Percentiles rank a stretch among this genome's conserved stretches.
Conservation (phyloP, 1,140 invertebrate species). For the Elymnias hypermnestra region DNA sequence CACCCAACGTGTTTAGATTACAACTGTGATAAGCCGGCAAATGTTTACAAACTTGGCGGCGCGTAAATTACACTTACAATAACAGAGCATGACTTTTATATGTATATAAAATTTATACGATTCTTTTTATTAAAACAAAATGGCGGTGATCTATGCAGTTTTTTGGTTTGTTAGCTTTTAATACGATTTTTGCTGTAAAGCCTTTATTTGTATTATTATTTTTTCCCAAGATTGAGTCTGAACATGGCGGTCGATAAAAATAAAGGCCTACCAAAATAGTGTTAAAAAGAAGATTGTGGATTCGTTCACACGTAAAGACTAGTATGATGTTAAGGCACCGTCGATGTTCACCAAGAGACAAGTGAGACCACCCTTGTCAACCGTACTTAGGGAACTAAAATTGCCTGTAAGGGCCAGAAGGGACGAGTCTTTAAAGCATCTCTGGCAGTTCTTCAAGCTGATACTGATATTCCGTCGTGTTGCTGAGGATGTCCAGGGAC, state of each 20-base stretch:
- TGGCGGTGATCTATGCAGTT: too few relatives aligned
- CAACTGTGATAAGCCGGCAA: too few relatives aligned
- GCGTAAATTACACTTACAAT: too few relatives aligned
- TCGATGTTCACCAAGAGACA: slow-evolving; percentile 97
- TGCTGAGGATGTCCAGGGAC: slow-evolving; percentile 95
- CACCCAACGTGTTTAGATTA: too few relatives aligned
- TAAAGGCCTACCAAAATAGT: slow-evolving; percentile 98
- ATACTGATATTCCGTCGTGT: slow-evolving; percentile 96
- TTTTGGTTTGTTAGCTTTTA: too few relatives aligned
- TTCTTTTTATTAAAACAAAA: too few relatives aligned
- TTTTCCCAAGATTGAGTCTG: slow-evolving; percentile 66
- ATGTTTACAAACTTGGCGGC: too few relatives aligned
- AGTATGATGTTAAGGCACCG: slow-evolving; percentile 99
- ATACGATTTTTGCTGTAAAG: too few relatives aligned
- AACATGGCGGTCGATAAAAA: slow-evolving; percentile 99
- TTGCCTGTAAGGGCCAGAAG: slow-evolving; percentile 98
- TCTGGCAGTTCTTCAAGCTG: slow-evolving; percentile 96
- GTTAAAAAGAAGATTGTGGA: slow-evolving; percentile 99
- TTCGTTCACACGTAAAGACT: slow-evolving; percentile 99
- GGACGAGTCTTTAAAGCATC: slow-evolving; percentile 98
- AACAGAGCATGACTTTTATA: too few relatives aligned
- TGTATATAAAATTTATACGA: too few relatives aligned
- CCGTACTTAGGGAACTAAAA: slow-evolving; percentile 93
- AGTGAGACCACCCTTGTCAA: slow-evolving; percentile 99
- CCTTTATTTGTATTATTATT: too few relatives aligned